Percentiles rank a stretch among this genome's conserved stretches.
phyloP scores from a whole-genome alignment of 2,888 invertebrate species.

The Fragum fragum region DNA sequence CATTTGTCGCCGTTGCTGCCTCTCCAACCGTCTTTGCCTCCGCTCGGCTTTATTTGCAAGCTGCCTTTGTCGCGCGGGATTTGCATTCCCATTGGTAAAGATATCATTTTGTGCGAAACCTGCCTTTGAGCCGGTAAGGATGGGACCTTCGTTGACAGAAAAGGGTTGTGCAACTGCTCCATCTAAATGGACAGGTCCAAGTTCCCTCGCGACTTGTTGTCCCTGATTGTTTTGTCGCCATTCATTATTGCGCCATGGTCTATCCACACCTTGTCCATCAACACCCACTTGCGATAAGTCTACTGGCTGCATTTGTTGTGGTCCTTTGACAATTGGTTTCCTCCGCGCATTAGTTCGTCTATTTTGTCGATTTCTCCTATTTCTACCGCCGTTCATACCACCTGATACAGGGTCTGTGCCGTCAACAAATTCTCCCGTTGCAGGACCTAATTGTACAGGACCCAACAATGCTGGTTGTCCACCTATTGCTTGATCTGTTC shows the following conservation, averaged over 20 bases:
- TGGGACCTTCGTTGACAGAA: background rate
- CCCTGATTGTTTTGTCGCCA: background rate
- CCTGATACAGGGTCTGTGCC: background rate
- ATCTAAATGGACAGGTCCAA: background rate
- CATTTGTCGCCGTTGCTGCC: background rate
- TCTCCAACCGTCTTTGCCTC: background rate
- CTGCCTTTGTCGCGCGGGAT: background rate
- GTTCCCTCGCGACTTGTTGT: background rate
- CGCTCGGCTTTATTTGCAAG: background rate
- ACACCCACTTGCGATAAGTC: background rate
- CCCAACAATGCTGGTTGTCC: background rate
- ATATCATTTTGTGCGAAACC: background rate
- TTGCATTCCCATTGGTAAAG: background rate
- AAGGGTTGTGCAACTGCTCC: background rate
- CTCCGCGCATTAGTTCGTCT: background rate
- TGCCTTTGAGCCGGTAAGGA: background rate
- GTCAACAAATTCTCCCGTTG: background rate
- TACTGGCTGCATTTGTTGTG: background rate
- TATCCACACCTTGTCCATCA: background rate
- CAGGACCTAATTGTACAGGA: background rate
- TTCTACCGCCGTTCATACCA: background rate
- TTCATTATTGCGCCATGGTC: background rate
- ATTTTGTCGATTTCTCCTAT: background rate
- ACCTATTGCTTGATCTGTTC: background rate
- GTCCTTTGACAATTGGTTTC: background rate